Evolutionary conservation across 2,113 vertebrate genomes (phyloP).

Genomic region (Lagenorhynchus albirostris): DNA sequence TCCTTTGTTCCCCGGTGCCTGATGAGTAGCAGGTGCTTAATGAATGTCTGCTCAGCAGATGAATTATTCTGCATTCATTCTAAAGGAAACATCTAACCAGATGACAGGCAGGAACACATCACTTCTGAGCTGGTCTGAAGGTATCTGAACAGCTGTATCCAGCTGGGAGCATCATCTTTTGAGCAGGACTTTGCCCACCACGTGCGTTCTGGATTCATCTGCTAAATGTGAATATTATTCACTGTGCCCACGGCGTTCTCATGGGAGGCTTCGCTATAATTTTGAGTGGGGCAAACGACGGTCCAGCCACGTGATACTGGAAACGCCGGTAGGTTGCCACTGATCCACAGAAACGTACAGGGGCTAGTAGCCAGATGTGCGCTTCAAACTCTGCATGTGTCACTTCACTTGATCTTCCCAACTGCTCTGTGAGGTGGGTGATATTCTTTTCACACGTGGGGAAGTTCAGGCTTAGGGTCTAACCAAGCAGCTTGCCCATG

Average conservation of each 20-base stretch:
- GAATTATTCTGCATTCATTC: not conserved
- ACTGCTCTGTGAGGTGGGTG: not conserved
- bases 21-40: not conserved
- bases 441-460: not conserved
- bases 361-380: not conserved
- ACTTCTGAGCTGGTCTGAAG: not conserved
- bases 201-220: not conserved
- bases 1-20: not conserved
- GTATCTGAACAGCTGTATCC: not conserved
- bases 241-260: not conserved
- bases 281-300: not conserved
- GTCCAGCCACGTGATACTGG: not conserved
- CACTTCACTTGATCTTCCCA: not conserved
- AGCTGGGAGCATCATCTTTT: not conserved
- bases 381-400: accelerated
- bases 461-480: not conserved
- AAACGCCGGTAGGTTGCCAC: not conserved
- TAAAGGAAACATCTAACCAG: not conserved
- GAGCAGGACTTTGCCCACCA: not conserved
- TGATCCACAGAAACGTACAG: not conserved
- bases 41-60: not conserved
- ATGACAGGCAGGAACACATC: not conserved
- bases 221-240: not conserved
- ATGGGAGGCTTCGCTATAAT: not conserved
- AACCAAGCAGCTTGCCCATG: not conserved